Conservation (phyloP, 1,140 invertebrate species). For the Cecropterus lyciades region DNA sequence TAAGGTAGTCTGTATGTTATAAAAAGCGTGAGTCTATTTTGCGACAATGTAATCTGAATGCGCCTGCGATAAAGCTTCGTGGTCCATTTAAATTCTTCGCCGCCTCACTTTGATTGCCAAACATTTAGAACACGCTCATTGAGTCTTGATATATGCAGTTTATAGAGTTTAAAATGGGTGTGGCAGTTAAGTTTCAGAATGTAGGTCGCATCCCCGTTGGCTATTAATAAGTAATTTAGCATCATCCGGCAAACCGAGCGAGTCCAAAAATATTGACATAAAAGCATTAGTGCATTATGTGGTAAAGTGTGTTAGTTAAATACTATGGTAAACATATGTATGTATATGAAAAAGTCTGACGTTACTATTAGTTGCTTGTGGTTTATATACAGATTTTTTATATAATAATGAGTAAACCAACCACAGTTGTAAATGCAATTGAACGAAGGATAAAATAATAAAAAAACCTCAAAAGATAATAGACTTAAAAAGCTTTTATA, state of each 20-base stretch:
- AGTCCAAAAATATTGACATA: slow-evolving; percentile 15
- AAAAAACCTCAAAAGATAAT: too few relatives aligned
- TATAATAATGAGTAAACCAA: too few relatives aligned
- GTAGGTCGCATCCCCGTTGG: slow-evolving; percentile 10
- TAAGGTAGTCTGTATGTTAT: too few relatives aligned
- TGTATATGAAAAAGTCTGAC: too few relatives aligned
- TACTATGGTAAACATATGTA: too few relatives aligned
- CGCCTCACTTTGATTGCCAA: slow-evolving; percentile 26
- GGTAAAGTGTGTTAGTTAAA: background rate
- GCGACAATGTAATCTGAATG: slow-evolving; percentile 42
- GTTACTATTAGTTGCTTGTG: too few relatives aligned
- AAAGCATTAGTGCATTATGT: slow-evolving; percentile 14
- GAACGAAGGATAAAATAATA: too few relatives aligned
- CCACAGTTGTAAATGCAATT: too few relatives aligned
- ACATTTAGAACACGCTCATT: slow-evolving; percentile 22
- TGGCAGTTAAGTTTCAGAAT: slow-evolving; percentile 25
- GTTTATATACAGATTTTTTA: too few relatives aligned
- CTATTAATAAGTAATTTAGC: slow-evolving; percentile 26
- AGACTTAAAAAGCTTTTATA: too few relatives aligned
- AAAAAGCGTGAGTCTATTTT: too few relatives aligned
- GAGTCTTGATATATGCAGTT: slow-evolving; percentile 6
- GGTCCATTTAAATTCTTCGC: slow-evolving; percentile 41
- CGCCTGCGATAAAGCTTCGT: slow-evolving; percentile 40
- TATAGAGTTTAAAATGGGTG: slow-evolving; percentile 22
- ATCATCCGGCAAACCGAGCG: slow-evolving; percentile 15